A percentile compares a stretch with the other conserved stretches of the same genome.
These are phyloP conservation scores for Gila robusta DNA, from an alignment of 2,797 vertebrate species.

Conservation along the genomic window DNA sequence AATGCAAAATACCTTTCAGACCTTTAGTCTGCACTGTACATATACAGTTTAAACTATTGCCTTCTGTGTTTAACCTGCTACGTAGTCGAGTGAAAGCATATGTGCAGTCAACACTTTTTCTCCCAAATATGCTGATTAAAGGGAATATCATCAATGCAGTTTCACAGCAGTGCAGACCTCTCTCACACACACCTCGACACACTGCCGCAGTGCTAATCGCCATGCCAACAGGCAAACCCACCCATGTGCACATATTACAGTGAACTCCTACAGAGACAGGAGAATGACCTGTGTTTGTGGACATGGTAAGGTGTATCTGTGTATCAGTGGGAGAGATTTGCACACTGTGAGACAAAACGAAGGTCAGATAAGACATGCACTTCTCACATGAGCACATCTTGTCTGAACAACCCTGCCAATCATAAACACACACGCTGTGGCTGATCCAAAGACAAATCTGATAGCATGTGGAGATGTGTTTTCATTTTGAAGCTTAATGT, in stretches of 20 bases:
- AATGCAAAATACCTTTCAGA: background rate
- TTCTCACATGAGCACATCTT: background rate
- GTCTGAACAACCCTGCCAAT: background rate
- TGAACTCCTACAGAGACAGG: background rate
- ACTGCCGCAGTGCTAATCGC: slow-evolving; percentile 52
- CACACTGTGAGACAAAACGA: background rate
- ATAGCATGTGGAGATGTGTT: background rate
- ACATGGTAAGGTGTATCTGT: background rate
- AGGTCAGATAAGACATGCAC: background rate
- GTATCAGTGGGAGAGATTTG: background rate
- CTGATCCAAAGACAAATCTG: slow-evolving; percentile 2
- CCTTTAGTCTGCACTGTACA: background rate
- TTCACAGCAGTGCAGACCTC: slow-evolving; percentile 16
- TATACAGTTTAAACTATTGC: background rate
- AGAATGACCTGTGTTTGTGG: slow-evolving; percentile 2
- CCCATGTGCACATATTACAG: slow-evolving; percentile 22
- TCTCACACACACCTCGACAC: slow-evolving; percentile 14
- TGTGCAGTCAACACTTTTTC: background rate
- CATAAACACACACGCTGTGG: background rate
- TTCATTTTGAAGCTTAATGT: background rate
- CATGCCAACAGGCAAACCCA: slow-evolving; percentile 34
- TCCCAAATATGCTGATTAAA: slow-evolving; percentile 27
- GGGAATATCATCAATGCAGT: background rate
- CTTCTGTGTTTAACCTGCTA: background rate
- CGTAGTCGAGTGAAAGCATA: background rate